Conservation (phyloP, 2,797 vertebrate genomes). For the Okamejei kenojei region DNA sequence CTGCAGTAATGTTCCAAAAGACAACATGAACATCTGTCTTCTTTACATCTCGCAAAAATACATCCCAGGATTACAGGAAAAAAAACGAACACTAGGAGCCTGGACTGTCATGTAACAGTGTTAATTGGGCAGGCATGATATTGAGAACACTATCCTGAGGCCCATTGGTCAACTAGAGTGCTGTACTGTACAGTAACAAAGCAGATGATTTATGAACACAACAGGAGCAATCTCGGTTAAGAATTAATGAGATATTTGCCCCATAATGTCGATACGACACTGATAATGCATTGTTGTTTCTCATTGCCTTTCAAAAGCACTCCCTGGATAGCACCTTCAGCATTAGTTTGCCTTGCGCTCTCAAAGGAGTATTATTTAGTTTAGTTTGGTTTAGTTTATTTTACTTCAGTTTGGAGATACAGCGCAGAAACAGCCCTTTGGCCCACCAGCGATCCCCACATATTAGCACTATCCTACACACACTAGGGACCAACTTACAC, state of each 20-base stretch:
- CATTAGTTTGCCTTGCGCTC: neutral
- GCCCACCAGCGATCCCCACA: too few species aligned
- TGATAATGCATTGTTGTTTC: neutral
- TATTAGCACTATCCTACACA: too few species aligned
- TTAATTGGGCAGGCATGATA: neutral
- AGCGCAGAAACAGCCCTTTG: too few species aligned
- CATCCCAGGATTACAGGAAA: neutral
- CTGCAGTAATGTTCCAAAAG: neutral
- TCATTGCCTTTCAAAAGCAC: neutral
- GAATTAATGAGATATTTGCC: neutral
- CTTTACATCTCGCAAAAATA: neutral
- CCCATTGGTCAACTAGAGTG: neutral
- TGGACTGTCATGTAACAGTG: neutral
- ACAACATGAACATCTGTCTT: neutral
- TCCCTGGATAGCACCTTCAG: neutral
- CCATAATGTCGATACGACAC: neutral
- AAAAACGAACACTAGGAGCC: neutral
- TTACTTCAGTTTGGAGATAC: too few species aligned
- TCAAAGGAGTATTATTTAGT: neutral
- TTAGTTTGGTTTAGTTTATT: too few species aligned
- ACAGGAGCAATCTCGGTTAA: neutral
- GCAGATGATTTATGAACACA: neutral
- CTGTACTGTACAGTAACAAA: neutral
- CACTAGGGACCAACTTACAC: too few species aligned
- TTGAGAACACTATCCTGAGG: neutral